Evolutionary conservation across 2,113 vertebrate species (phyloP).

Genomic region (Etheostoma spectabile): DNA sequence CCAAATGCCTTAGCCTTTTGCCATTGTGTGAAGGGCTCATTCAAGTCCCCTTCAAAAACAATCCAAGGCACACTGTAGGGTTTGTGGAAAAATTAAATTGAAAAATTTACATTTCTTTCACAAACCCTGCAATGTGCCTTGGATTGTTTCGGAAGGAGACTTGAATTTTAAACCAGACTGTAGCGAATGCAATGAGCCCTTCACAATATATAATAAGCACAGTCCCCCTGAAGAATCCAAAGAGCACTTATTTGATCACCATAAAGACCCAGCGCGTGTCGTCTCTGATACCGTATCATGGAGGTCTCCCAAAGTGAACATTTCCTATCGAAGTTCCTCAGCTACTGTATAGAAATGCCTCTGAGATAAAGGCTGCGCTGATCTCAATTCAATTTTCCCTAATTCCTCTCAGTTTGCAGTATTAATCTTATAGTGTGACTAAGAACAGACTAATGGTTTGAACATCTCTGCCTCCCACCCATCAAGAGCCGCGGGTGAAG

Average conservation of each 20-base stretch:
- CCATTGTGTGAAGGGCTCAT: too few relatives aligned
- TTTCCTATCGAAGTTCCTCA: slow-evolving; percentile 30
- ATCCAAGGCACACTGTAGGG: too few relatives aligned
- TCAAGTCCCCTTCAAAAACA: too few relatives aligned
- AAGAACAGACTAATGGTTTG: slow-evolving; percentile 69
- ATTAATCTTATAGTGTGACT: slow-evolving; percentile 75
- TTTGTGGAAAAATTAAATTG: too few relatives aligned
- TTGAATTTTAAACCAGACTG: too few relatives aligned
- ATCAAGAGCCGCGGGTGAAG: slow-evolving; percentile 31
- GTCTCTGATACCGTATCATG: not conserved
- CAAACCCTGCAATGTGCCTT: too few relatives aligned
- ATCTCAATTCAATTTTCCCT: slow-evolving; percentile 62
- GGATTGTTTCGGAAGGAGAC: too few relatives aligned
- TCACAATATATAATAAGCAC: too few relatives aligned
- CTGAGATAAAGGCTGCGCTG: slow-evolving; percentile 54
- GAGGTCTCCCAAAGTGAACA: slow-evolving; percentile 41
- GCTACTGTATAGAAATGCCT: slow-evolving; percentile 29
- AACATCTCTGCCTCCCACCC: slow-evolving; percentile 60
- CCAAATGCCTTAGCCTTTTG: not conserved
- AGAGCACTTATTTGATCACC: too few relatives aligned
- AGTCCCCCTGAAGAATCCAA: too few relatives aligned
- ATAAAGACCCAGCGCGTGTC: not conserved
- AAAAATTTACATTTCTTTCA: too few relatives aligned
- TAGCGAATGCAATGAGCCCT: too few relatives aligned
- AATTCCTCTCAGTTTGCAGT: slow-evolving; percentile 61